Percentiles rank a stretch among this genome's conserved stretches.
Conservation (phyloP, 2,797 vertebrate species). For the Cyprinodon diabolis region DNA sequence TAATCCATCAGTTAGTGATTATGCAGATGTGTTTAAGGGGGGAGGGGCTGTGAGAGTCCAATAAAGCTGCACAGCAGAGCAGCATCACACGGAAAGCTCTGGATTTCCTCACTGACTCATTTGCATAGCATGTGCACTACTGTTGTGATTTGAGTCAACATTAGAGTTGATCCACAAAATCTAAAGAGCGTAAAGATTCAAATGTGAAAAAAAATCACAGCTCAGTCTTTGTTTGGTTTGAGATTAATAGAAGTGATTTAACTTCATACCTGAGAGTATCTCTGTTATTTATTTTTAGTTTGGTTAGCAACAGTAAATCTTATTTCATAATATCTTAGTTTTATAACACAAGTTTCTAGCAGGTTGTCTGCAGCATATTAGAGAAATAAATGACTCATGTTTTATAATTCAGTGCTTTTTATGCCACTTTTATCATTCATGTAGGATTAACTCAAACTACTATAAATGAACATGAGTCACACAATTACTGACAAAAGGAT, state of each 20-base stretch:
- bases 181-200: not conserved
- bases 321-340: not conserved
- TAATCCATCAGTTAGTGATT: constrained; percentile 37
- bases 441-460: not conserved
- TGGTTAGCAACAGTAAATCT: not conserved
- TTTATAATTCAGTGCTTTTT: not conserved
- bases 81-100: constrained; percentile 9
- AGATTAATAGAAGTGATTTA: not conserved
- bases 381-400: not conserved
- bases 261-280: not conserved
- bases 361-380: not conserved
- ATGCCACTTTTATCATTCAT: not conserved
- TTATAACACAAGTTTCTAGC: not conserved
- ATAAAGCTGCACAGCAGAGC: not conserved
- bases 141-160: constrained; percentile 53
- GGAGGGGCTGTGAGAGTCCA: constrained; percentile 12
- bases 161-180: constrained; percentile 3
- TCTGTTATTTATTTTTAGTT: too few relatives aligned
- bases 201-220: not conserved
- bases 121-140: constrained; percentile 61
- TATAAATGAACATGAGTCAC: not conserved
- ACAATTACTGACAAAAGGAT: not conserved
- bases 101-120: constrained; percentile 55
- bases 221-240: not conserved
- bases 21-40: constrained; percentile 11